Conservation (phyloP, 2,797 vertebrate species). For the Mus minutoides region DNA sequence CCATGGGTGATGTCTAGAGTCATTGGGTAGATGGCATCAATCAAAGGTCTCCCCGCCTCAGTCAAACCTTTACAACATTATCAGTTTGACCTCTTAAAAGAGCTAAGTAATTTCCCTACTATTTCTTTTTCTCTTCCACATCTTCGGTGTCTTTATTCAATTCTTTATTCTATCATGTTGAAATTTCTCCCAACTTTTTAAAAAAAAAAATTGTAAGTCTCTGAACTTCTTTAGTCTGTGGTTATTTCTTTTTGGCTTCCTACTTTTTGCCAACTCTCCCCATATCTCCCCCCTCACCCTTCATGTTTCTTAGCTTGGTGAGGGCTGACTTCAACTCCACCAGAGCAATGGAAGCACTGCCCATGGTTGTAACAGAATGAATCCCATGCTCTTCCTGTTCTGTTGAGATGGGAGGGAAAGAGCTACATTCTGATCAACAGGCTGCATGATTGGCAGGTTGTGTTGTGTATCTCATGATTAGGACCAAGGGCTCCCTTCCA, state of each 20-base stretch:
- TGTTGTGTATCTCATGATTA: background rate
- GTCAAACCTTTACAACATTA: background rate
- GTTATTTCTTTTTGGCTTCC: background rate
- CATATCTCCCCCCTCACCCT: background rate
- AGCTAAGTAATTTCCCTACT: background rate
- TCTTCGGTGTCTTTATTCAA: background rate
- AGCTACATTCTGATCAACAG: background rate
- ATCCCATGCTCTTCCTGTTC: background rate
- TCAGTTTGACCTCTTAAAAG: no score
- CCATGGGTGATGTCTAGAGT: background rate
- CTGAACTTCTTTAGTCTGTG: background rate
- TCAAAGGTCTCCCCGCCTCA: background rate
- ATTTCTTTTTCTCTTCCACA: background rate
- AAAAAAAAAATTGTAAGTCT: background rate
- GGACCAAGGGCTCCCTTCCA: background rate
- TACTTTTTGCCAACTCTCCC: background rate
- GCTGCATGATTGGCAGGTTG: background rate
- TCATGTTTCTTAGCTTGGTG: background rate
- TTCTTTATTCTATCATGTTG: background rate
- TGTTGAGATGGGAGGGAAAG: background rate
- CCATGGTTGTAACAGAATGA: no score
- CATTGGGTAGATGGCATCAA: background rate
- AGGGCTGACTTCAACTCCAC: background rate
- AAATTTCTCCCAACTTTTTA: background rate
- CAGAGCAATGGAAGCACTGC: no score